Conservation (phyloP, 2,113 vertebrate species). For the Hippocampus abdominalis region DNA sequence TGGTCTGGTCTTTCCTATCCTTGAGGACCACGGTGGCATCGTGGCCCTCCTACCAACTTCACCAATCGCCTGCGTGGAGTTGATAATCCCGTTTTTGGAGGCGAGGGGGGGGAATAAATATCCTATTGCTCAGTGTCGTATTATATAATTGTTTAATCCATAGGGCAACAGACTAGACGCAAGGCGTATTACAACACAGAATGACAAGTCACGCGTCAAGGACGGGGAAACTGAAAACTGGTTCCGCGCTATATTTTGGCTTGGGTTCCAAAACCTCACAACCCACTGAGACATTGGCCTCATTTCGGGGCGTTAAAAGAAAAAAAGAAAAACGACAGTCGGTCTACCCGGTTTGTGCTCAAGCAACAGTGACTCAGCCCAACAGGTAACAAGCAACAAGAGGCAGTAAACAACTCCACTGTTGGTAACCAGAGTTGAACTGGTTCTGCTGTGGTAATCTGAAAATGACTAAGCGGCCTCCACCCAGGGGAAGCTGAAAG, state of each 20-base stretch:
- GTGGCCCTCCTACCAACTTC: not conserved
- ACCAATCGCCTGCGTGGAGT: constrained; percentile 1
- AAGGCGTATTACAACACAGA: not conserved
- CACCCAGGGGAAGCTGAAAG: not conserved
- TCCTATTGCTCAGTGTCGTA: constrained; percentile 44
- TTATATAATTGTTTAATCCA: constrained; percentile 64
- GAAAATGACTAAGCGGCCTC: not conserved
- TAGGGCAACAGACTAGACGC: constrained; percentile 14
- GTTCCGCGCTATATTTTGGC: not conserved
- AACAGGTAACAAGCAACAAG: constrained; percentile 21
- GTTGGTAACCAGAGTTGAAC: not conserved
- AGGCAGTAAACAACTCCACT: not conserved
- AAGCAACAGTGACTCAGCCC: not conserved
- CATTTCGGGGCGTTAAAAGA: no score
- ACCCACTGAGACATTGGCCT: not conserved
- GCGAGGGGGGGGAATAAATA: constrained; percentile 13
- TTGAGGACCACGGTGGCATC: not conserved
- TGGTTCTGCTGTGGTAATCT: not conserved
- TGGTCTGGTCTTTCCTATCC: no score
- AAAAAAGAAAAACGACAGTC: not conserved
- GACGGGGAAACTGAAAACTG: not conserved
- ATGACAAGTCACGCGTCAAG: not conserved
- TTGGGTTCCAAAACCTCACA: not conserved
- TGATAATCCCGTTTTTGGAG: constrained; percentile 48
- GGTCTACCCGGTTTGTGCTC: not conserved